These are phyloP conservation scores for Lepeophtheirus nordmannii DNA, from an alignment of 2,888 invertebrate genomes.

Conservation along the genomic window DNA sequence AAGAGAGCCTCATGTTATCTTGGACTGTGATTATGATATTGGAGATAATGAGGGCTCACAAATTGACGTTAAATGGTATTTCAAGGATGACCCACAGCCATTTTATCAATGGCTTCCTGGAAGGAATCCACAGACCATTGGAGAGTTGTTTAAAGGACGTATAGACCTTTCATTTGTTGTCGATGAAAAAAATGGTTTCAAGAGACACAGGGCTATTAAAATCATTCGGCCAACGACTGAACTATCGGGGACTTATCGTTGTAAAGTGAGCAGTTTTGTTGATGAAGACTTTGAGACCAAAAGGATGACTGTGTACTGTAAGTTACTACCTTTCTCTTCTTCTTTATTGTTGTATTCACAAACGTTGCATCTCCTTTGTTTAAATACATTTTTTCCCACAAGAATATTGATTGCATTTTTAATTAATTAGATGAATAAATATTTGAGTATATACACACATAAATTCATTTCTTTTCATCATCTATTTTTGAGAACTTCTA, in stretches of 20 bases:
- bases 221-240: conserved; percentile 25
- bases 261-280: conserved; percentile 24
- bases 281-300: conserved; percentile 25
- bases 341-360: not conserved
- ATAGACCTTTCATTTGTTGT: conserved; percentile 18
- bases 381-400: too few species aligned
- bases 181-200: conserved; percentile 9
- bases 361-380: too few species aligned
- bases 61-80: conserved; percentile 25
- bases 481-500: too few species aligned
- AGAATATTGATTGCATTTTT: too few species aligned
- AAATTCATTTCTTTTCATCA: too few species aligned
- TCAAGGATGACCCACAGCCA: conserved; percentile 24
- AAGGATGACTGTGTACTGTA: conserved; percentile 24
- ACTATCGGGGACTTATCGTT: conserved; percentile 22
- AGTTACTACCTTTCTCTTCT: not conserved
- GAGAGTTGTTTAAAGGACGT: conserved; percentile 13
- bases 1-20: conserved; percentile 18
- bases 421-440: too few species aligned
- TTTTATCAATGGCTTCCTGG: conserved; percentile 25
- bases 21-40: conserved; percentile 25
- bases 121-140: conserved; percentile 21
- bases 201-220: conserved; percentile 23
- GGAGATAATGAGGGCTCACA: conserved; percentile 18
- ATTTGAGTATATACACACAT: too few species aligned